Percentiles rank a stretch among this genome's conserved stretches.
phyloP scores from a whole-genome alignment of 1,140 invertebrate genomes.

The Venturia canescens region DNA sequence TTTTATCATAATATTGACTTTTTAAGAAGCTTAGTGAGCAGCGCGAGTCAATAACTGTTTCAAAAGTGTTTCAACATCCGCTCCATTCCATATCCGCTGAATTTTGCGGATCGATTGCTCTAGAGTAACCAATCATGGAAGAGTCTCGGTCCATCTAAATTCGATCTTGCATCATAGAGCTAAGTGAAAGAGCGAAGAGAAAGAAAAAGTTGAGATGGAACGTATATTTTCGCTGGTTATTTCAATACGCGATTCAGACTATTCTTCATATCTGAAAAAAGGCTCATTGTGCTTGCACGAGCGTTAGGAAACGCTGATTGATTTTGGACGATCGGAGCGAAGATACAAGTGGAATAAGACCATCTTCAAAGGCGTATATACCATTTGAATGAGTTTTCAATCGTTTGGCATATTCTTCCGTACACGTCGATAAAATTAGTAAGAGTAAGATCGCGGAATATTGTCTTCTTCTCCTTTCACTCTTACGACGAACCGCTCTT shows the following conservation, averaged over 20 bases:
- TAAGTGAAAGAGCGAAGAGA: background rate
- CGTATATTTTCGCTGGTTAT: background rate
- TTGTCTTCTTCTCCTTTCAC: slow-evolving; percentile 1
- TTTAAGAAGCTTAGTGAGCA: slow-evolving; percentile 27
- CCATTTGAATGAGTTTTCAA: background rate
- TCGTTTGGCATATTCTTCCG: slow-evolving; percentile 2
- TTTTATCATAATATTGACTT: slow-evolving; percentile 35
- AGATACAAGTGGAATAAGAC: background rate
- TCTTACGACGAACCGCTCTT: slow-evolving; percentile 31
- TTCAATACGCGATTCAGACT: slow-evolving; percentile 4
- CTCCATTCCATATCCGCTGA: background rate
- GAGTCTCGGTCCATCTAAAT: slow-evolving; percentile 1
- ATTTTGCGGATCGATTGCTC: background rate
- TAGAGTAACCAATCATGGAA: slow-evolving; percentile 11
- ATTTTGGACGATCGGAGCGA: background rate
- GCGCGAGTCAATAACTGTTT: slow-evolving; percentile 18
- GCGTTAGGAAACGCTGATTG: background rate
- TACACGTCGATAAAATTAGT: slow-evolving; percentile 26
- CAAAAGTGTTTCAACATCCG: slow-evolving; percentile 6
- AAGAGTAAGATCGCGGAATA: slow-evolving; percentile 5
- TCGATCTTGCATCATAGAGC: background rate
- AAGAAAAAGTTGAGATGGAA: background rate
- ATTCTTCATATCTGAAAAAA: background rate
- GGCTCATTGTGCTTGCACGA: background rate
- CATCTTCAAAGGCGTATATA: background rate